A percentile compares a stretch with the other conserved stretches of the same genome.
Conservation (phyloP, 2,888 invertebrate species). For the Heliconius charithonia region DNA sequence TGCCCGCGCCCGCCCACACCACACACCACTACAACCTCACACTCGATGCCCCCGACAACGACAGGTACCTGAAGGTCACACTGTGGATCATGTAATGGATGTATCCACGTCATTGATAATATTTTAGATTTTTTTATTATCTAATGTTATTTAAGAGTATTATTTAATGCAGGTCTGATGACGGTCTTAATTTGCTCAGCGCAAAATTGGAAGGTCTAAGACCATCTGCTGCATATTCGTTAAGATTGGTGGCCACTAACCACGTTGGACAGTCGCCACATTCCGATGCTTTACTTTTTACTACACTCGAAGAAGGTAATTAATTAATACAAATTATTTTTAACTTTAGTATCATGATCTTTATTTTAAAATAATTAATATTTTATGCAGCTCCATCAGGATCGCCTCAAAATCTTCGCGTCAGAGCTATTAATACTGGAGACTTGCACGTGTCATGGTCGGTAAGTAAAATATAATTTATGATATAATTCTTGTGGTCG, state of each 20-base stretch:
- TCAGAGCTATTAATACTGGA: conserved; percentile 85
- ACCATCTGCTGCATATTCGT: conserved; percentile 87
- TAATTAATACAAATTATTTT: not conserved
- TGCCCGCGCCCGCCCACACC: conserved; percentile 52
- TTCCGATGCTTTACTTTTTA: conserved; percentile 86
- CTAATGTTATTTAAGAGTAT: not conserved
- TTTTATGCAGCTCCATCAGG: conserved; percentile 85
- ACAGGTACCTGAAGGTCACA: conserved; percentile 51
- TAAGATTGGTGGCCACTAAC: conserved; percentile 87
- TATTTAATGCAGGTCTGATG: conserved; percentile 53
- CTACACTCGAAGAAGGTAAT: conserved; percentile 89
- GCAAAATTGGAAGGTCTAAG: conserved; percentile 80
- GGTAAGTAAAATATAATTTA: conserved; percentile 69
- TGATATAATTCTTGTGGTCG: not conserved
- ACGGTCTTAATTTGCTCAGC: conserved; percentile 51
- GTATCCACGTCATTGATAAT: not conserved
- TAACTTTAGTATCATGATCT: not conserved
- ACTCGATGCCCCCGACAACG: conserved; percentile 50
- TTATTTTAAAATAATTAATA: not conserved
- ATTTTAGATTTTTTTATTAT: not conserved
- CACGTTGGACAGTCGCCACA: conserved; percentile 88
- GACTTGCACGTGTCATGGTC: conserved; percentile 89
- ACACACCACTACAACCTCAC: conserved; percentile 59
- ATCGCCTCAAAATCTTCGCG: conserved; percentile 87
- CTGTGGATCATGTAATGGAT: too few species aligned